phyloP scores from a whole-genome alignment of 2,113 vertebrate species.

The Oxygymnocypris stewartii region DNA sequence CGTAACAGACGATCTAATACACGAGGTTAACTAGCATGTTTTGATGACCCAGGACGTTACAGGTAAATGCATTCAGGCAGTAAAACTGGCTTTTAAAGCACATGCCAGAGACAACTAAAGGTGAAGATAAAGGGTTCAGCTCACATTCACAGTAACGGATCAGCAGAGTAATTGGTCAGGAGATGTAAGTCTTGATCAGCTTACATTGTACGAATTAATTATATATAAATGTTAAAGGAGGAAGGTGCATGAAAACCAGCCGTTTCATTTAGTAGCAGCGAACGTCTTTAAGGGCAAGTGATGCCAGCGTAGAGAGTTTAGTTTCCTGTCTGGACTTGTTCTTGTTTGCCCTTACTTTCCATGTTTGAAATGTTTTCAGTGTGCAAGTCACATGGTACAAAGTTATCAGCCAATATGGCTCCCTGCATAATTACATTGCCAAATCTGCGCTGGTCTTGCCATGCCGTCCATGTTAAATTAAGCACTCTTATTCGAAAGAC shows the following conservation, averaged over 20 bases:
- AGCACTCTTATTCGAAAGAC: background rate
- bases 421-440: background rate
- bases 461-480: constrained; percentile 1
- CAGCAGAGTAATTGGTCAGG: background rate
- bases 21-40: background rate
- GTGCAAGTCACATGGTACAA: background rate
- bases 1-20: background rate
- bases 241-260: background rate
- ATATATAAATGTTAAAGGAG: background rate
- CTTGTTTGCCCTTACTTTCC: background rate
- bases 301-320: constrained; percentile 7
- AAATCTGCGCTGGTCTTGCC: background rate
- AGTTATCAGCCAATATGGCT: background rate
- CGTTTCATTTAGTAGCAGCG: background rate
- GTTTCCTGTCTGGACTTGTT: background rate
- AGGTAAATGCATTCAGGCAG: background rate
- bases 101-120: background rate
- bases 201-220: background rate
- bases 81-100: background rate
- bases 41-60: background rate
- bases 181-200: background rate
- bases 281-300: background rate
- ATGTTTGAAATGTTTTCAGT: background rate
- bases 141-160: background rate
- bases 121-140: background rate